Evolutionary conservation across 92 coral and sea anemone species (phyloP).

Genomic region (Porites divaricata): DNA sequence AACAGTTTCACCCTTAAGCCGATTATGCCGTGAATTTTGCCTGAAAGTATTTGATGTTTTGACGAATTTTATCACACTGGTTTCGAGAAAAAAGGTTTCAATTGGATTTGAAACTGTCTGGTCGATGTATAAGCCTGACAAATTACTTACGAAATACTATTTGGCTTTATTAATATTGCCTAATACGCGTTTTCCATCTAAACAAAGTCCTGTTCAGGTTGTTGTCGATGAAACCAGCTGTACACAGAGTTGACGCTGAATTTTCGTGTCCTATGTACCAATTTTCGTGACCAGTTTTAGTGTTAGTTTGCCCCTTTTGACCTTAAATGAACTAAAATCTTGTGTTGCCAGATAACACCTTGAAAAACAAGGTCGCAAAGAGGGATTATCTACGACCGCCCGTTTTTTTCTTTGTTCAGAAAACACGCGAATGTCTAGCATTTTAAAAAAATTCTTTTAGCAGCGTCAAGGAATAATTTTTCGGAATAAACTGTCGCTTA

Average conservation of each 20-base stretch:
- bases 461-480: neutral
- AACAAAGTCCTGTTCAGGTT: conserved; percentile 6
- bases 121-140: neutral
- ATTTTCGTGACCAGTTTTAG: conserved; percentile 32
- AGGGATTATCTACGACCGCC: conserved; percentile 42
- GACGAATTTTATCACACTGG: neutral
- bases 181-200: neutral
- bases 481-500: neutral
- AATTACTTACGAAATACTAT: conserved; percentile 3
- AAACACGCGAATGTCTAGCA: conserved; percentile 47
- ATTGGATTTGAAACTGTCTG: conserved; percentile 31
- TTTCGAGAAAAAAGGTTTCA: neutral
- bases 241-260: neutral
- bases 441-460: neutral
- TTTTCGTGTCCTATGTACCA: conserved; percentile 26
- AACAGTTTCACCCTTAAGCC: conserved; percentile 29
- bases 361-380: conserved; percentile 31
- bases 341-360: conserved; percentile 49
- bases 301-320: conserved; percentile 31
- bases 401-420: conserved; percentile 19
- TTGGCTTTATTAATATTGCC: conserved; percentile 8
- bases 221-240: conserved; percentile 43
- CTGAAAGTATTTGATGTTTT: conserved; percentile 21
- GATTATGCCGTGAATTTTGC: conserved; percentile 13
- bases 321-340: conserved; percentile 35